Evolutionary conservation across 2,888 invertebrate species (phyloP).

Genomic region (Gari tellinella): DNA sequence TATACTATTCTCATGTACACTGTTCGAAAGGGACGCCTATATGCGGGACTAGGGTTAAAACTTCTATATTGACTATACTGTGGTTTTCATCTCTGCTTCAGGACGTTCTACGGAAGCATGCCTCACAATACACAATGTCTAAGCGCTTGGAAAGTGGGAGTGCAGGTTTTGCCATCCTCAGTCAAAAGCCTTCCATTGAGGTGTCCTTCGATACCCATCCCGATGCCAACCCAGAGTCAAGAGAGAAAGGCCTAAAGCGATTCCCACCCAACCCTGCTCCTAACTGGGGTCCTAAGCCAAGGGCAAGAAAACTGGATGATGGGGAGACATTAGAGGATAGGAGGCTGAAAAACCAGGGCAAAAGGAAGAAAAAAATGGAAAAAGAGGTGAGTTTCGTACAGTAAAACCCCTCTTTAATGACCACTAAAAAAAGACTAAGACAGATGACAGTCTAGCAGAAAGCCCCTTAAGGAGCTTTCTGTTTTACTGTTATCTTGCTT

Average conservation of each 20-base stretch:
- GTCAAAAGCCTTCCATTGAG: slow-evolving; percentile 70
- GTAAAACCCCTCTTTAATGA: too few relatives aligned
- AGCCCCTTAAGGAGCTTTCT: too few relatives aligned
- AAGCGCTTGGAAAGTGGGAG: slow-evolving; percentile 74
- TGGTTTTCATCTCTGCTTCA: too few relatives aligned
- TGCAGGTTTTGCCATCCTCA: slow-evolving; percentile 76
- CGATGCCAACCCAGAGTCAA: slow-evolving; percentile 92
- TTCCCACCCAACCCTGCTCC: slow-evolving; percentile 93
- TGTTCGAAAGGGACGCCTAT: neutral
- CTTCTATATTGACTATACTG: too few relatives aligned
- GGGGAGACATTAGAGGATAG: slow-evolving; percentile 44
- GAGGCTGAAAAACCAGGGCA: slow-evolving; percentile 50
- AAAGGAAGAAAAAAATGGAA: slow-evolving; percentile 45
- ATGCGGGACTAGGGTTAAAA: neutral
- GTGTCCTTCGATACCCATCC: slow-evolving; percentile 85
- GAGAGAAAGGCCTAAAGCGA: slow-evolving; percentile 89
- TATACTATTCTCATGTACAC: too few relatives aligned
- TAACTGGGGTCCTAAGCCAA: slow-evolving; percentile 96
- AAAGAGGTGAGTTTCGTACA: neutral
- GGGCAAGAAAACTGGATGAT: slow-evolving; percentile 85
- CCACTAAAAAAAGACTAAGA: too few relatives aligned
- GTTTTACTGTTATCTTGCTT: too few relatives aligned
- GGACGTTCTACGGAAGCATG: slow-evolving; percentile 89
- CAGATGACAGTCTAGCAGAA: too few relatives aligned
- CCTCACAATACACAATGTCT: slow-evolving; percentile 8